phyloP scores from a whole-genome alignment of 2,888 invertebrate genomes.

The Buathra laborator region DNA sequence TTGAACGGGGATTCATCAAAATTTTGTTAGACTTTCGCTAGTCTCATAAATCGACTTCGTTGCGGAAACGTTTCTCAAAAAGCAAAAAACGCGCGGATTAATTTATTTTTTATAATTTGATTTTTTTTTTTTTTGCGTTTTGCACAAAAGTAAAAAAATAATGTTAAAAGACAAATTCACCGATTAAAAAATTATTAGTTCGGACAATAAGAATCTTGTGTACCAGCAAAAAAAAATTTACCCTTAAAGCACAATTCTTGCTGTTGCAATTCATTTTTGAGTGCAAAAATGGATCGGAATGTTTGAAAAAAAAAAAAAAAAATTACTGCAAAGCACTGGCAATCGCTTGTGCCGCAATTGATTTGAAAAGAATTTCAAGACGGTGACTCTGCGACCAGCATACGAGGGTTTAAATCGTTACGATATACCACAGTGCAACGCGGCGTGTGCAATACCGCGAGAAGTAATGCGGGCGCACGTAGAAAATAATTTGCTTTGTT shows the following conservation, averaged over 20 bases:
- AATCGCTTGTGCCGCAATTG: not conserved
- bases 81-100: too few relatives aligned
- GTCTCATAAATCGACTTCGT: not conserved
- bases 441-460: not conserved
- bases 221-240: too few relatives aligned
- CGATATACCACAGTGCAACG: not conserved
- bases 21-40: not conserved
- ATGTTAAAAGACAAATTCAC: too few relatives aligned
- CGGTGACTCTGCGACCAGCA: not conserved
- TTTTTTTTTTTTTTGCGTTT: too few relatives aligned
- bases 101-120: too few relatives aligned
- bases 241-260: too few relatives aligned
- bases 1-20: not conserved
- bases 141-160: too few relatives aligned
- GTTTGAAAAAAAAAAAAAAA: not conserved
- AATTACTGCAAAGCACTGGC: not conserved
- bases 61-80: too few relatives aligned
- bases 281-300: not conserved
- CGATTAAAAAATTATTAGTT: too few relatives aligned
- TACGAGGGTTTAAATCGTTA: not conserved
- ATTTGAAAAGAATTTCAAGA: not conserved
- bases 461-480: not conserved
- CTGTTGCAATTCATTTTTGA: too few relatives aligned
- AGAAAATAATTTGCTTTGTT: not conserved
- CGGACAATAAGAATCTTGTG: too few relatives aligned